Base-by-base conservation (phyloP, 30 jellyfish, hydroid and myxozoan genomes). In the Sanderia malayensis region DNA sequence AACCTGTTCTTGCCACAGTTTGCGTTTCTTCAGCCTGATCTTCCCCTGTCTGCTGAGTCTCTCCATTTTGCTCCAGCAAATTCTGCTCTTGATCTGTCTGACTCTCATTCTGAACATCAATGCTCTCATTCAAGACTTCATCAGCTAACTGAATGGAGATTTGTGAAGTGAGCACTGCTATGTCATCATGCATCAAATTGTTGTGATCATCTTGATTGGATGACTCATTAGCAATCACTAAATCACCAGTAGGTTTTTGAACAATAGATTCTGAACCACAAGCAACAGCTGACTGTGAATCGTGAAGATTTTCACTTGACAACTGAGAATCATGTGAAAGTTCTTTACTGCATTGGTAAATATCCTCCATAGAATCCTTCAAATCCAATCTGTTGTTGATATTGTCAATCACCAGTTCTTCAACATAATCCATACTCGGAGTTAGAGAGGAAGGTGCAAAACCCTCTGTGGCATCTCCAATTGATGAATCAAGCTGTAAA, bases 111-210 rank as follows among this genome's bases (percentile, higher is more conserved):
- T 41, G 0, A 19, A 1, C 57, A 41, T 22, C 23, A 2, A 4
- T 34, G 15, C 41, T 81, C 0, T 69, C 84, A 61, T 69, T 32
- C 27, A 80, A 34, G 0, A 71, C 69, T 27, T 59, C 85, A 70
- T 80, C 93, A 23, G 73, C 84, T 10, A 78, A 57, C 20, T 46
- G 81, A 31, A 64, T 75, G 8, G 89, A 27, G 45, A 78, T 78
- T 58, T 34, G 53, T 30, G 67, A 15, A 0, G 89, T 70, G 20
- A 57, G 60, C 6, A 49, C 58, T 9, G 58, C 28, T 24, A 78
- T 46, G 6, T 21, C 73, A 17, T 19, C 29, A 41, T 24, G 31
- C 31, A 53, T 76, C 61, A 30, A 15, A 41, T 7, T 19, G 0
- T 29, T 30, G 31, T 22, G 34, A 63, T 29, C 58, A 63, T 27